phyloP scores from a whole-genome alignment of 2,888 invertebrate genomes.

The Antheraea yamamai region DNA sequence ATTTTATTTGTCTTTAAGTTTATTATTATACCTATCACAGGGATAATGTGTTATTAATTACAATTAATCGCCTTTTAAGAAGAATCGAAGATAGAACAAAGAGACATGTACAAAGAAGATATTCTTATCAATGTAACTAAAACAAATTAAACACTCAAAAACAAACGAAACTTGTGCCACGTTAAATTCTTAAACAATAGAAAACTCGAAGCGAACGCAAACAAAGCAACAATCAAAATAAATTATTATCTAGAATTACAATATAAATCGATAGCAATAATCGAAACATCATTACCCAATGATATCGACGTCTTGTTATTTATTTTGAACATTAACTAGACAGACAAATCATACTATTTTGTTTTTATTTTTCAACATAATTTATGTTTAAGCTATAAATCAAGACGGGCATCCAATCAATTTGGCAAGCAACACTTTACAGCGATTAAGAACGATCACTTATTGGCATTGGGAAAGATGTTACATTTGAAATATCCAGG shows the following conservation, averaged over 20 bases:
- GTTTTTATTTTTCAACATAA: constrained; percentile 22
- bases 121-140: neutral
- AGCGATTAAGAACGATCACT: constrained; percentile 30
- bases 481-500: constrained; percentile 20
- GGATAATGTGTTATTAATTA: neutral
- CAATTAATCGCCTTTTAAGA: neutral
- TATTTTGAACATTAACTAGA: constrained; percentile 1
- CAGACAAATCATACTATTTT: constrained; percentile 14
- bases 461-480: constrained; percentile 25
- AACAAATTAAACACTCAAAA: neutral
- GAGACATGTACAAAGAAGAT: too few relatives aligned
- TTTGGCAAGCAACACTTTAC: constrained; percentile 25
- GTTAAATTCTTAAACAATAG: neutral
- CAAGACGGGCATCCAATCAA: constrained; percentile 31
- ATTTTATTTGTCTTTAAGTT: neutral
- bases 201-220: neutral
- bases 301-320: constrained; percentile 9
- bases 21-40: neutral
- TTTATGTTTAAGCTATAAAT: constrained; percentile 30
- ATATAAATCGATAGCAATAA: neutral
- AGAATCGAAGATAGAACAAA: too few relatives aligned
- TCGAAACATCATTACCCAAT: constrained; percentile 14
- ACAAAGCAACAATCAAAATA: neutral
- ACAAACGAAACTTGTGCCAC: neutral
- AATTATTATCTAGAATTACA: constrained; percentile 10